Evolutionary conservation across 2,888 invertebrate species (phyloP), one percentile per base, ranked within the genome.

Genomic region (Stegophylla sp.): DNA sequence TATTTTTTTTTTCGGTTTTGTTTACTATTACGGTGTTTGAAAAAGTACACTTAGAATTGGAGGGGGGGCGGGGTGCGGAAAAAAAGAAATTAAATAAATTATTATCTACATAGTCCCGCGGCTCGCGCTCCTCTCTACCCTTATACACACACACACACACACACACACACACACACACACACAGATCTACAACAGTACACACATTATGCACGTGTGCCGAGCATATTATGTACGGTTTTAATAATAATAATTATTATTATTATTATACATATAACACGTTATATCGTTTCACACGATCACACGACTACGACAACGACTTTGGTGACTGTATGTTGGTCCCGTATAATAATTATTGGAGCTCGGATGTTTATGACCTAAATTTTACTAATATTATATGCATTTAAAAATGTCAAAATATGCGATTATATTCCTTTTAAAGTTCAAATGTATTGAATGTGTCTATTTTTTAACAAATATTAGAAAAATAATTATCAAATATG

Each of bases 271-370:
- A 34, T 34, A 34, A 34, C 34, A 34, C 34, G 3, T 28, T 41
- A 26, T 77, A 79, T 69, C 69, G 56, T 79, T 79, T 79, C 79
- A 71, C 71, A 71, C 71, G 48, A 26, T 69, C 45, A 48, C 74
- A 34, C 74, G 74, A 48, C 48, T 28, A 20, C 26, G 51, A 13
- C 63, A n/a, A 15, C 23, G 41, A 64, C 15, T 48, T 17, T 48
- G 26, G 12, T 28, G 20, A 13, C 43, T n/a, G n/a, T n/a, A n/a
- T n/a, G n/a, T n/a, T n/a, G 26, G 56, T 45, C 59, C 66, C 43
- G 67, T 67, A 59, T 59, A 15, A 67, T 75, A 69, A 69, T 61
- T n/a, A n/a, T n/a, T n/a, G n/a, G n/a, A n/a, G n/a, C n/a, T n/a
- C n/a, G n/a, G n/a, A n/a, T n/a, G n/a, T n/a, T n/a, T n/a, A n/a